Percentiles rank a stretch among this genome's conserved stretches.
These are phyloP conservation scores for Athalia circularis DNA, from an alignment of 2,888 invertebrate species.

Conservation along the genomic window DNA sequence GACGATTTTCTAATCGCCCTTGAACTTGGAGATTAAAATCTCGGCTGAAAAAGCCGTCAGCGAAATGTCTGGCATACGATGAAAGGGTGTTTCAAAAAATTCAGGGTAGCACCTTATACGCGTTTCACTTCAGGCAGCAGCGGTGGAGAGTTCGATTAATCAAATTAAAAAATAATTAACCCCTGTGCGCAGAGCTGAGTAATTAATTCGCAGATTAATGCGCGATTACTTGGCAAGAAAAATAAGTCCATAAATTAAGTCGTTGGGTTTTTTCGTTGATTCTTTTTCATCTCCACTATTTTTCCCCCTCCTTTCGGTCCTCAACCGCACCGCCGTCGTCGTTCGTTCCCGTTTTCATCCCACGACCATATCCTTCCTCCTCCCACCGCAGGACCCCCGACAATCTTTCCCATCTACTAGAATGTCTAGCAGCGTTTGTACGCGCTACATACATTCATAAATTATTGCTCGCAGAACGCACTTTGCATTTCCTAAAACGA, in stretches of 20 bases:
- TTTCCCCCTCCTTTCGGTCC: slow-evolving; percentile 44
- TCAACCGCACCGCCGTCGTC: neutral
- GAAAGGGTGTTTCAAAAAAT: slow-evolving; percentile 46
- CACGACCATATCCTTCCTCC: slow-evolving; percentile 31
- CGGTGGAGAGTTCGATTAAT: slow-evolving; percentile 57
- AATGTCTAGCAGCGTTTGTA: neutral
- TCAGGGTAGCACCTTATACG: neutral
- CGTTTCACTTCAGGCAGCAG: neutral
- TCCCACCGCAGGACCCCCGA: slow-evolving; percentile 7
- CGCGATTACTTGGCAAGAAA: slow-evolving; percentile 62
- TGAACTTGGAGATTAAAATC: no score
- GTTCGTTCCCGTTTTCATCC: slow-evolving; percentile 5
- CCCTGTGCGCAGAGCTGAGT: slow-evolving; percentile 57
- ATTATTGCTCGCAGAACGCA: slow-evolving; percentile 62
- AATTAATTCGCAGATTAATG: slow-evolving; percentile 66
- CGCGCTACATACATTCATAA: slow-evolving; percentile 55
- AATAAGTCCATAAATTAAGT: slow-evolving; percentile 67
- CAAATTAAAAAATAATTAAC: slow-evolving; percentile 54
- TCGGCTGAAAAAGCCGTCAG: no score
- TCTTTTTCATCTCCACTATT: slow-evolving; percentile 34
- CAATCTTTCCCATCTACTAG: slow-evolving; percentile 24
- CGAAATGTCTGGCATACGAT: slow-evolving; percentile 46
- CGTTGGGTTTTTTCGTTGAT: slow-evolving; percentile 27
- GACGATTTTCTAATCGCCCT: no score
- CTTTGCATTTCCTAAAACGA: slow-evolving; percentile 65